A percentile compares a stretch with the other conserved stretches of the same genome.
Evolutionary conservation across 2,888 invertebrate species (phyloP).

Genomic region (Deladenus siricidicola): DNA sequence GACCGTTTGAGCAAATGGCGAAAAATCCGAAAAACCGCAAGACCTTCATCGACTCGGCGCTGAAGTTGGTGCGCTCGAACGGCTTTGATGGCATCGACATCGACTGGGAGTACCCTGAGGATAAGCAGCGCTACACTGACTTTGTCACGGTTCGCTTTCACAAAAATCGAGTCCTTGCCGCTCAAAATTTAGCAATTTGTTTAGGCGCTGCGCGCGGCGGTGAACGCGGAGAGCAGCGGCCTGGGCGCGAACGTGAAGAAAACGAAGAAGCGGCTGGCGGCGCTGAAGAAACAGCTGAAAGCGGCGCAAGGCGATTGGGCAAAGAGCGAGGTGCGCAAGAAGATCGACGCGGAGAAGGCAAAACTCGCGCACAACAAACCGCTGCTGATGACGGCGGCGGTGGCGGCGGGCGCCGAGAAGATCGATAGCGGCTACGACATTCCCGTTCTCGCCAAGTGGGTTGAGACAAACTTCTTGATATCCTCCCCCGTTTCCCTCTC

Average conservation of each 20-base stretch:
- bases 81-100: constrained; percentile 55
- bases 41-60: constrained; percentile 60
- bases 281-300: no score
- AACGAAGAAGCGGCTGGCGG: no score
- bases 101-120: constrained; percentile 56
- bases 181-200: no score
- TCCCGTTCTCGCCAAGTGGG: constrained; percentile 47
- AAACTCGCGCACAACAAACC: constrained; percentile 53
- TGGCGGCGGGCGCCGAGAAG: constrained; percentile 79
- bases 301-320: no score
- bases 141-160: no score
- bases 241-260: no score
- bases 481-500: no score
- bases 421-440: constrained; percentile 78
- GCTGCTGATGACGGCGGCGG: constrained; percentile 70
- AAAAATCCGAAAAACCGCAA: constrained; percentile 38
- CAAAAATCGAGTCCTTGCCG: no score
- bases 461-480: no score
- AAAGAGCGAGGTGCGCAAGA: background rate
- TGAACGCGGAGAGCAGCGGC: no score
- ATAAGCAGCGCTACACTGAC: no score
- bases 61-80: constrained; percentile 49
- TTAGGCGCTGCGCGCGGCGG: no score
- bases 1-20: constrained; percentile 45
- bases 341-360: constrained; percentile 34